Evolutionary conservation across 1,140 invertebrate species (phyloP).

Genomic region (Apis florea): DNA sequence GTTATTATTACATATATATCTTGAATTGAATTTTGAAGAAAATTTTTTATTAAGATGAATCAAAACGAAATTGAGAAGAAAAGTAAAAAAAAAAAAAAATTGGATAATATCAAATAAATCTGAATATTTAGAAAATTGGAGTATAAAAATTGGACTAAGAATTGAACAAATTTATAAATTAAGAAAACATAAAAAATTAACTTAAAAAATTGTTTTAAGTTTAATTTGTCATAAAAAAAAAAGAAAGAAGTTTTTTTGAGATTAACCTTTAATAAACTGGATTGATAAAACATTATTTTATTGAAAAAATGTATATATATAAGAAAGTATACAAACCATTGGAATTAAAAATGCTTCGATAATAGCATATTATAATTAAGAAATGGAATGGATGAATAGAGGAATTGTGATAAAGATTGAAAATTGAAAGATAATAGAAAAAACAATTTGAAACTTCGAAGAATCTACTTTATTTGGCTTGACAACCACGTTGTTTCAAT

Average conservation of each 20-base stretch:
- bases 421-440: neutral
- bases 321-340: neutral
- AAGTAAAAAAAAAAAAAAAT: too few relatives aligned
- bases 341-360: neutral
- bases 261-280: neutral
- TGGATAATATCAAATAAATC: neutral
- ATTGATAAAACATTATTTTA: neutral
- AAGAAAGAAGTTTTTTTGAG: neutral
- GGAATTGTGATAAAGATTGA: neutral
- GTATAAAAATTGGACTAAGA: neutral
- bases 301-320: neutral
- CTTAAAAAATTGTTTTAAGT: neutral
- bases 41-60: neutral
- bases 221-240: neutral
- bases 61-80: neutral
- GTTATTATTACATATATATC: neutral
- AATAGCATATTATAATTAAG: too few relatives aligned
- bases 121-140: neutral
- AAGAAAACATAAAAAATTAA: neutral
- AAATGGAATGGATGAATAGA: neutral
- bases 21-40: neutral
- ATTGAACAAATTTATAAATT: neutral
- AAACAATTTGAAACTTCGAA: constrained; percentile 3
- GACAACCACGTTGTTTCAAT: neutral
- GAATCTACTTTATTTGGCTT: constrained; percentile 64